These are phyloP conservation scores for Mus spretus DNA, from an alignment of 2,797 vertebrate genomes.

Conservation along the genomic window DNA sequence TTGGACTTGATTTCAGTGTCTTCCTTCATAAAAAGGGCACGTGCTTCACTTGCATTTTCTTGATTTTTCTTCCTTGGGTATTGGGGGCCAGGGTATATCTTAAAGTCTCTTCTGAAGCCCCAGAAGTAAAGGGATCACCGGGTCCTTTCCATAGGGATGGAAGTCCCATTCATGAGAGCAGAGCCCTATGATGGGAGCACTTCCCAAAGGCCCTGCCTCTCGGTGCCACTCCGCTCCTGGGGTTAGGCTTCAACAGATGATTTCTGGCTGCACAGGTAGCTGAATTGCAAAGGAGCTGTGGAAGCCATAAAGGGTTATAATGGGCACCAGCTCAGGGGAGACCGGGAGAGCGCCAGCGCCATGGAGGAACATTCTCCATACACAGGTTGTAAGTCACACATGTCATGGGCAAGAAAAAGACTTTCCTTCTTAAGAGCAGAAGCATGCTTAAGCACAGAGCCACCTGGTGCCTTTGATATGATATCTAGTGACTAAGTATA, in stretches of 20 bases:
- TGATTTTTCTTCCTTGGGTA: not conserved
- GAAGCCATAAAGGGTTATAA: not conserved
- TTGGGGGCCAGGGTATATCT: not conserved
- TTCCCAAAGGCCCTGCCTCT: not conserved
- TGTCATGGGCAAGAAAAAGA: not conserved
- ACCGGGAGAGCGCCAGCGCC: not conserved
- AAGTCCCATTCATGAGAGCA: not conserved
- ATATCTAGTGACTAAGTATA: not conserved
- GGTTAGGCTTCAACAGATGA: not conserved
- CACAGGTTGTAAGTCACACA: not conserved
- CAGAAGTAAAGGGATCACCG: not conserved
- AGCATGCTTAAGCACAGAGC: not conserved
- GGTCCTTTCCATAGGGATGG: not conserved
- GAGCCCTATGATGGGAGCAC: not conserved
- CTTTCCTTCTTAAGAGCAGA: not conserved
- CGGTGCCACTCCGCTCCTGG: not conserved
- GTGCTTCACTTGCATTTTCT: constrained; percentile 29
- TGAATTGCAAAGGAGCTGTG: not conserved
- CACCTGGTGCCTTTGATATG: not conserved
- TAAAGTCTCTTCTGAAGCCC: constrained; percentile 14
- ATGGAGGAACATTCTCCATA: not conserved
- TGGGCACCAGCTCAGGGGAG: not conserved
- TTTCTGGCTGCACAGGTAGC: not conserved
- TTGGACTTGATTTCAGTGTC: constrained; percentile 19
- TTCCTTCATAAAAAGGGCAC: not conserved